Base-by-base conservation (phyloP, 2,888 invertebrate genomes). In the Congeria kusceri region DNA sequence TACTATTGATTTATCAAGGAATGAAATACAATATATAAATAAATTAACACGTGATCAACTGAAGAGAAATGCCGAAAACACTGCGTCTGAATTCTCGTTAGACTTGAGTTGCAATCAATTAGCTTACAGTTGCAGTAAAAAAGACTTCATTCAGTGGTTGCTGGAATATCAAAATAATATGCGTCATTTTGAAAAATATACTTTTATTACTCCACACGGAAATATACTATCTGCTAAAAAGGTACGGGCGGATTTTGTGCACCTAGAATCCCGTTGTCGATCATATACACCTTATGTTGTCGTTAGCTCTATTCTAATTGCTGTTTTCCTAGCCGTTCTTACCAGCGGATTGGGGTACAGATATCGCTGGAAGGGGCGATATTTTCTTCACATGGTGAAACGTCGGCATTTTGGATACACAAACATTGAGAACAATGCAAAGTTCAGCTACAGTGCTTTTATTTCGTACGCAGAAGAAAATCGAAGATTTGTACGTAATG, bases 311-410 rank as follows among this genome's bases (percentile, higher is more conserved):
- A 44, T 67, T 46, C 65, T 28, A 20, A 23, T 83, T 25, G 28
- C 62, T 9, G 47, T 69, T 4, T 77, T 72, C 13, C 47, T 80
- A 18, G 49, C 67, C 4, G 20, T 81, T 1, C 46, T 78, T 13
- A 46, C 77, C 0, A 62, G 62, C 18, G 81, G 69, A 18, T 7
- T 83, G 0, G 18, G 81, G 7, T 73, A 83, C 57, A 76, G 65
- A 25, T 68, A 79, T 39, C 64, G 80, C 13, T 84, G 84, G 84
- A 76, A 83, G 20, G 29, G 84, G 1, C 56, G 86, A 18, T 86
- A 81, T 58, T 25, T 80, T 0, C 66, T 74, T 32, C 73, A 71
- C 20, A 73, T 71, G 71, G 58, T 74, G 9, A 77, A 74, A 25
- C 44, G 57, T 15, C 47, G 71, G 20, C 76, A 73, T 67, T 64